Percentiles rank a stretch among this genome's conserved stretches.
These are phyloP conservation scores for Drosophila ambigua DNA, from an alignment of 1,140 invertebrate species.

Conservation along the genomic window DNA sequence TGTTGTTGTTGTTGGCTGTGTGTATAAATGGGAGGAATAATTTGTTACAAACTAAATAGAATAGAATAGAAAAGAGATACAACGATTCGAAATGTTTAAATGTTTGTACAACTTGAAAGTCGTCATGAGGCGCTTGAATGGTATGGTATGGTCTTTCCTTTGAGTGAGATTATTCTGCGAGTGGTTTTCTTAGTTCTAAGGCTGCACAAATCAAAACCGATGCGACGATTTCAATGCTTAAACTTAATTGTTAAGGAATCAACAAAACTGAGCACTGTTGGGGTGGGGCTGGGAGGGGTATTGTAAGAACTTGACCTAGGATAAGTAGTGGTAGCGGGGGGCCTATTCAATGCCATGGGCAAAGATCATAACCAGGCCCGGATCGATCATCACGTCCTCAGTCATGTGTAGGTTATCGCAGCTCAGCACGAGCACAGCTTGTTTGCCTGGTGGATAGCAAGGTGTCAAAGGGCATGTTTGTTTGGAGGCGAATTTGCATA, in stretches of 20 bases:
- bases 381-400: constrained; percentile 97
- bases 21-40: constrained; percentile 42
- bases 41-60: constrained; percentile 36
- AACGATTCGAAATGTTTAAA: constrained; percentile 34
- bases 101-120: constrained; percentile 65
- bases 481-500: too few relatives aligned
- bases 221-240: constrained; percentile 28
- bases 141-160: constrained; percentile 6
- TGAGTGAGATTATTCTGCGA: constrained; percentile 37
- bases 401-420: constrained; percentile 98
- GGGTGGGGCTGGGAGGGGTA: constrained; percentile 3
- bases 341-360: constrained; percentile 95
- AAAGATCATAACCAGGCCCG: constrained; percentile 99
- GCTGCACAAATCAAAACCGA: constrained; percentile 31
- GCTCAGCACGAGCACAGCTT: constrained; percentile 96
- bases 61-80: constrained; percentile 14
- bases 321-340: constrained; percentile 43
- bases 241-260: constrained; percentile 60
- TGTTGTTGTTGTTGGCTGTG: constrained; percentile 13
- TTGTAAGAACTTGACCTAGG: constrained; percentile 48
- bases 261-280: constrained; percentile 76
- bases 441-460: constrained; percentile 86
- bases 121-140: constrained; percentile 67
- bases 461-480: neutral
- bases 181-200: constrained; percentile 32